Evolutionary conservation across 1,140 invertebrate genomes (phyloP), one percentile per base, ranked within the genome.

Genomic region (Aphelenchoides avenae): DNA sequence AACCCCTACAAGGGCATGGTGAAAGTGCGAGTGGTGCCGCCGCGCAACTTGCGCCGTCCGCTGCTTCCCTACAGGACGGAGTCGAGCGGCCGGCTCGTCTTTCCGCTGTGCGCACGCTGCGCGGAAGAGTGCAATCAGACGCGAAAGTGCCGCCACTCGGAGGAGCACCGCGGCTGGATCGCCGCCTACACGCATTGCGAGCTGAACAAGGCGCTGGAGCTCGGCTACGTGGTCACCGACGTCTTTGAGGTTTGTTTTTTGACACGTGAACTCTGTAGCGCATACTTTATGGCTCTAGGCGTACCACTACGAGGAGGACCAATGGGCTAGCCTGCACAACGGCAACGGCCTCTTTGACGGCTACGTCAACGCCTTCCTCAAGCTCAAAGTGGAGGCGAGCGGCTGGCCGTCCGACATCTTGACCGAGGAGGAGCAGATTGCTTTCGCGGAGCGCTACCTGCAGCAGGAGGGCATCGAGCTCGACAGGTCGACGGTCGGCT

Each of bases 401-500:
- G n/a, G n/a, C n/a, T n/a, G n/a, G n/a, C n/a, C n/a, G n/a, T n/a
- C n/a, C n/a, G n/a, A n/a, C n/a, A n/a, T n/a, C n/a, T n/a, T n/a
- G n/a, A n/a, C n/a, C n/a, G n/a, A n/a, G n/a, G n/a, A n/a, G n/a
- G n/a, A n/a, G n/a, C n/a, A n/a, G n/a, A n/a, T n/a, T n/a, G n/a
- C n/a, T n/a, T n/a, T n/a, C n/a, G n/a, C n/a, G n/a, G n/a, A n/a
- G n/a, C n/a, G n/a, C n/a, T n/a, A n/a, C n/a, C n/a, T n/a, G n/a
- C n/a, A n/a, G n/a, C n/a, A n/a, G 24, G 54, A 57, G 18, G 55
- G 55, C n/a, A 57, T 57, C 9, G 3, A 0, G 5, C 7, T 57
- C 1, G 57, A 57, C 15, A n/a, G 33, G 13, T 3, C 37, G 11
- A 4, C 13, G 5, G 42, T 57, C 4, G 37, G 46, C 27, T 9